Base-by-base conservation (phyloP, 2,113 vertebrate genomes). In the Syngnathus typhle region DNA sequence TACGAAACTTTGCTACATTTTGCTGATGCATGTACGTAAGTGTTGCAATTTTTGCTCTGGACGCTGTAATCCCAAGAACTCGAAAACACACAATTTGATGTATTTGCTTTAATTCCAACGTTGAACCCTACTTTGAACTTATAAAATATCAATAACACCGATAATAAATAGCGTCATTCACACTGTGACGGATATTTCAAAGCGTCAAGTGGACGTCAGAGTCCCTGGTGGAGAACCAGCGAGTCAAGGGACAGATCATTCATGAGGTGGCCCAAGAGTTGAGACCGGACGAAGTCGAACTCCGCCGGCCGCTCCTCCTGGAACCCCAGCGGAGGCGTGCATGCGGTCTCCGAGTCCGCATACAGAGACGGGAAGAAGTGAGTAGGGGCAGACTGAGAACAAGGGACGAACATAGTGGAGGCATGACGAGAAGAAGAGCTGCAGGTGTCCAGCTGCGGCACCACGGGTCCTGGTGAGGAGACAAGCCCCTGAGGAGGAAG, bases 391-490 rank as follows among this genome's bases (percentile, higher is more conserved):
- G 13, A 87, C 21, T 55, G 75, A 3, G 75, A 55, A 21, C 71
- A 23, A 15, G 58, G 27, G 36, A 56, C 68, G 19, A 63, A 37
- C 55, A 37, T 7, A 66, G 46, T 3, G 16, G 70, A 16, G 1
- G 51, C 19, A 19, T 15, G 32, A 37, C 69, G 91, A 62, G 59
- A 11, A 23, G 19, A 94, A 90, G 13, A 67, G 67, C 62, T 64
- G 64, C 77, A 65, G 63, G 76, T 62, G 15, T 90, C 90, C 68
- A 88, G 86, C 0, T 93, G 92, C 11, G 90, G 83, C 44, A 91
- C 76, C 44, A 93, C 86, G 7, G 88, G 82, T 19, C 88, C 81
- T 0, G 92, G 90, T 0, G 93, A 88, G 70, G 90, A 95, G 23
- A 72, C 82, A 61, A 92, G 92, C 2, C 78, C 88, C 68, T 87